phyloP scores from a whole-genome alignment of 2,113 vertebrate species.

The Trachemys scripta region DNA sequence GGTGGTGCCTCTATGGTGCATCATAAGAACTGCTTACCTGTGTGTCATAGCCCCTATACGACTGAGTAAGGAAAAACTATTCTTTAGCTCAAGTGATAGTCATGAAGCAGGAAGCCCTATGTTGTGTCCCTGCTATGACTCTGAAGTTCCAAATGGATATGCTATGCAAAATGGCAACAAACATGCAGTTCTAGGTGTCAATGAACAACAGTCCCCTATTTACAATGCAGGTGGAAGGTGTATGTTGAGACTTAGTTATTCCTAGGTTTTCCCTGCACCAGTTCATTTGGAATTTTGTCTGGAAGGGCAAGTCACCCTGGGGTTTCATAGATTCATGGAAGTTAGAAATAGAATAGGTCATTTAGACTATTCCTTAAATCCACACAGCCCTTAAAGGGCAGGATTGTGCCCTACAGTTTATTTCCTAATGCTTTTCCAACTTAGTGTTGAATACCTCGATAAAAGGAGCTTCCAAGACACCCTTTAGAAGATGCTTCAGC shows the following conservation, averaged over 20 bases:
- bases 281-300: neutral
- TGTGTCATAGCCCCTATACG: neutral
- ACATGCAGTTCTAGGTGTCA: neutral
- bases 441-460: neutral
- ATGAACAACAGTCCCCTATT: neutral
- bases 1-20: neutral
- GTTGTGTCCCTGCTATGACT: rapidly evolving
- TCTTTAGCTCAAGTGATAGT: neutral
- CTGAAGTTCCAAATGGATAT: neutral
- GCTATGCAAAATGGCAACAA: neutral
- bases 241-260: neutral
- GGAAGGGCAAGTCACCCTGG: neutral
- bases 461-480: neutral
- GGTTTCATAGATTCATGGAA: rapidly evolving
- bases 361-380: neutral
- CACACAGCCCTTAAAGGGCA: neutral
- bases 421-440: neutral
- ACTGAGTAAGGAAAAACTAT: neutral
- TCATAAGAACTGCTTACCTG: neutral
- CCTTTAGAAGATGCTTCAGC: neutral
- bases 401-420: rapidly evolving
- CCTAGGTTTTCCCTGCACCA: neutral
- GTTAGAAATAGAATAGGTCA: rapidly evolving
- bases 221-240: neutral
- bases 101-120: neutral